phyloP scores from a whole-genome alignment of 2,888 invertebrate genomes.

The Calliopum simillimum region DNA sequence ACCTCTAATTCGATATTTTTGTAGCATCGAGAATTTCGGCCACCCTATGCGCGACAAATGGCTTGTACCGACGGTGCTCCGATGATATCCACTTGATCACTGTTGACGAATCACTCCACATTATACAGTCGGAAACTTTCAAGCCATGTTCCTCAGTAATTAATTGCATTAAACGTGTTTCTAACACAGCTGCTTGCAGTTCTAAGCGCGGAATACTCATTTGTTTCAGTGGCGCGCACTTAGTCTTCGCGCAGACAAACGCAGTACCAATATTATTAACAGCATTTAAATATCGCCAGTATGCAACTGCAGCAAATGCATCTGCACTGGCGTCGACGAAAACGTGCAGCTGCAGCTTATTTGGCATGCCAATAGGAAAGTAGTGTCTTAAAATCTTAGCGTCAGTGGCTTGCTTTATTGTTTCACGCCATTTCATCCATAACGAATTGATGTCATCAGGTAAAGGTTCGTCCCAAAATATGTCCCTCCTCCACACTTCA shows the following conservation, averaged over 20 bases:
- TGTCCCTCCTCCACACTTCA: conserved; percentile 26
- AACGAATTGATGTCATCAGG: conserved; percentile 11
- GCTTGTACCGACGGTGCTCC: conserved; percentile 44
- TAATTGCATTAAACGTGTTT: conserved; percentile 10
- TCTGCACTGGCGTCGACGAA: conserved; percentile 32
- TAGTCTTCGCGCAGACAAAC: conserved; percentile 24
- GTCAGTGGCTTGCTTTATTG: conserved; percentile 2
- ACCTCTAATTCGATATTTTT: conserved; percentile 44
- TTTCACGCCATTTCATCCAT: conserved; percentile 25
- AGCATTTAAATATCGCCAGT: conserved; percentile 16
- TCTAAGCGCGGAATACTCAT: conserved; percentile 26
- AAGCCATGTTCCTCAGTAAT: conserved; percentile 16
- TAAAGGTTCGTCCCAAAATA: conserved; percentile 35
- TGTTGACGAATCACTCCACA: conserved; percentile 33
- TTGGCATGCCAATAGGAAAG: conserved; percentile 3
- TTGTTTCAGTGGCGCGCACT: conserved; percentile 23
- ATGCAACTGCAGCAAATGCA: conserved; percentile 37
- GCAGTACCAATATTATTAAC: conserved; percentile 5
- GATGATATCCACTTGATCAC: conserved; percentile 47
- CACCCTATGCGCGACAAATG: conserved; percentile 35
- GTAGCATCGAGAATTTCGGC: conserved; percentile 28
- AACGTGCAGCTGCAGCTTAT: conserved; percentile 26
- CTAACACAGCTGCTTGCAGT: conserved; percentile 32
- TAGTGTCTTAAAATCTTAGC: conserved; percentile 32
- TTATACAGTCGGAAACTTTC: not conserved